Percentiles rank a stretch among this genome's conserved stretches.
Evolutionary conservation across 2,888 invertebrate genomes (phyloP).

Genomic region (Eretmocerus hayati): DNA sequence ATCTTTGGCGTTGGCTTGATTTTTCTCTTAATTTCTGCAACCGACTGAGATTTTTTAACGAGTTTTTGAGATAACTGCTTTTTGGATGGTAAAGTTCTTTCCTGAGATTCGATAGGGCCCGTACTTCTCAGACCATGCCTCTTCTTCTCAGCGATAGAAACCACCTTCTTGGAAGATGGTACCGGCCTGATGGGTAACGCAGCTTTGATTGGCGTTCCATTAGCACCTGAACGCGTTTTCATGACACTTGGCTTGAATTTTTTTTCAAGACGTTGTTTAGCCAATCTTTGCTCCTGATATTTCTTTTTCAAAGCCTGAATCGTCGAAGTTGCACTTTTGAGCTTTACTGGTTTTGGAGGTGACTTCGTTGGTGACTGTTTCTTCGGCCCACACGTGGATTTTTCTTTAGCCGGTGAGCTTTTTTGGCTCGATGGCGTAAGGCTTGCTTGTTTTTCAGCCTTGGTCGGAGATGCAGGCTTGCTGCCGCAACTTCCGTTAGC

Average conservation of each 20-base stretch:
- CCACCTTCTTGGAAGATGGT: conserved; percentile 29
- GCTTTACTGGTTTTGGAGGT: conserved; percentile 27
- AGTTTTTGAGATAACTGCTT: conserved; percentile 19
- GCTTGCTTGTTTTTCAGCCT: conserved; percentile 5
- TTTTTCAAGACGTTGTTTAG: conserved; percentile 46
- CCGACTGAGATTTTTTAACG: not conserved
- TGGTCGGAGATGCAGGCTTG: conserved; percentile 4
- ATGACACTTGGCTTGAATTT: conserved; percentile 44
- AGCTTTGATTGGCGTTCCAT: no score
- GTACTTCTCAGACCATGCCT: conserved; percentile 39
- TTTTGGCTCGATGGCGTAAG: conserved; percentile 27
- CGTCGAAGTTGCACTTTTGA: conserved; percentile 42
- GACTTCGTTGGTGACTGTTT: conserved; percentile 27
- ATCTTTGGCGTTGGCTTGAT: conserved; percentile 2
- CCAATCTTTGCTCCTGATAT: conserved; percentile 57
- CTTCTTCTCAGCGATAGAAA: conserved; percentile 37
- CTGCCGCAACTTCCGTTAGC: conserved; percentile 10
- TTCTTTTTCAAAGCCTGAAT: conserved; percentile 55
- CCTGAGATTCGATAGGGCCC: conserved; percentile 18
- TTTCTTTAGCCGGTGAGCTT: conserved; percentile 36
- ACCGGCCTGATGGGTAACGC: not conserved
- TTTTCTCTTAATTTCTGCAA: conserved; percentile 13
- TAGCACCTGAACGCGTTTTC: conserved; percentile 47
- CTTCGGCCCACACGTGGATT: conserved; percentile 27
- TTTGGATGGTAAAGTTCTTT: conserved; percentile 7